Percentiles rank a stretch among this genome's conserved stretches.
These are phyloP conservation scores for Drosophila dives DNA, from an alignment of 2,888 invertebrate species.

Conservation along the genomic window DNA sequence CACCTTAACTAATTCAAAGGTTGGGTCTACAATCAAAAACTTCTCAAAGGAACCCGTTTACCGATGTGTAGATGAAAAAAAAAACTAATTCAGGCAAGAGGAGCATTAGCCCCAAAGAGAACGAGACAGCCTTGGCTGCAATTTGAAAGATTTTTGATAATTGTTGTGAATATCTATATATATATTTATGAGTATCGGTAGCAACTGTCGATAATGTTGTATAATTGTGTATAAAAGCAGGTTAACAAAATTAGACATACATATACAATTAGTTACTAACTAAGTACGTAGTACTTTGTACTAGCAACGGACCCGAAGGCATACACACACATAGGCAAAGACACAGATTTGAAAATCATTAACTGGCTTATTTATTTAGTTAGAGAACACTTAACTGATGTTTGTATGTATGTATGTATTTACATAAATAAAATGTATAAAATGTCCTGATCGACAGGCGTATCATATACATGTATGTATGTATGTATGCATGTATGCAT, in stretches of 20 bases:
- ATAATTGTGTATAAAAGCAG: conserved; percentile 8
- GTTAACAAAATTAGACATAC: conserved; percentile 14
- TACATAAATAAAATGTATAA: conserved; percentile 3
- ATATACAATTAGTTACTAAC: conserved; percentile 21
- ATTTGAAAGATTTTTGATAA: neutral
- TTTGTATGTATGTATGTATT: conserved; percentile 7
- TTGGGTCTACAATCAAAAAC: conserved; percentile 6
- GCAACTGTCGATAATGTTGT: conserved; percentile 2
- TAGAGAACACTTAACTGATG: neutral
- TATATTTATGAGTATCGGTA: neutral
- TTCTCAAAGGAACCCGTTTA: neutral
- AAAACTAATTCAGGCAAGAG: neutral
- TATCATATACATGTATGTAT: neutral
- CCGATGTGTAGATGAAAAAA: neutral
- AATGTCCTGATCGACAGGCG: conserved; percentile 1
- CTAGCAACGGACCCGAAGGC: conserved; percentile 1
- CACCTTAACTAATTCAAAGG: neutral
- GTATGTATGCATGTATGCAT: neutral
- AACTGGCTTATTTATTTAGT: conserved; percentile 3
- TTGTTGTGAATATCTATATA: neutral
- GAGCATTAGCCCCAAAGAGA: neutral
- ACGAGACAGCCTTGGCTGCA: conserved; percentile 6
- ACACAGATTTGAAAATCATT: conserved; percentile 6
- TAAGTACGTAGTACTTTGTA: conserved; percentile 16
- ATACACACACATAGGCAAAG: conserved; percentile 12